Evolutionary conservation across 2,797 vertebrate species (phyloP), one percentile per base, ranked within the genome.

Genomic region (Pangasius sanitwongsei): DNA sequence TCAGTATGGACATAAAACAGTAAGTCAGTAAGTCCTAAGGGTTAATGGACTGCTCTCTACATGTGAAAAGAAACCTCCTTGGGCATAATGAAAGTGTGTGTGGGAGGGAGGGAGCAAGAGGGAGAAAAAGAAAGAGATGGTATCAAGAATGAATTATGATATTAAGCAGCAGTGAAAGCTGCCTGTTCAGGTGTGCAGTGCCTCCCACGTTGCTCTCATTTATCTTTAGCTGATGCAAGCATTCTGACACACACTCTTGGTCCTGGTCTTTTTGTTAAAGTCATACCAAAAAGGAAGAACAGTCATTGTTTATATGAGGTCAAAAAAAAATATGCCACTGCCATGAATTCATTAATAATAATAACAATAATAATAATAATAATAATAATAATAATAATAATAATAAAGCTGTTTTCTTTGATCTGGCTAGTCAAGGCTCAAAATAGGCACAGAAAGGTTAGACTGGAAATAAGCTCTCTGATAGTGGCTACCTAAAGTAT

Each of bases 181-280:
- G 63, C 83, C 91, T 61, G n/a, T 89, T 89, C 86, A 90, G 88
- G 88, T 87, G 83, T 67, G n/a, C 86, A 83, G 67, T 86, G 90
- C 92, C 88, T 90, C 85, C 87, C 85, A 90, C 63, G 34, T 85
- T 89, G 87, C 53, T 85, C 18, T n/a, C 44, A 67, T 91, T 65
- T 83, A 34, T 81, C 44, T 85, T 65, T 88, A 59, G 69, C 74
- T 82, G 82, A 88, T 65, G 20, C 80, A 80, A 89, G 87, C 70
- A 61, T 83, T 80, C 77, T 75, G 70, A 65, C 28, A 74, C 82
- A 86, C 41, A 23, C 55, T n/a, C 5, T 34, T 41, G 13, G 6
- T 37, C 31, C 16, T n/a, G 65, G 15, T 83, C 34, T 34, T 86
- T 37, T 37, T 77, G 18, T 85, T 50, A 31, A 59, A 83, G 75